A percentile compares a stretch with the other conserved stretches of the same genome.
Conservation (phyloP, 1,140 invertebrate species). For the Periplaneta americana region DNA sequence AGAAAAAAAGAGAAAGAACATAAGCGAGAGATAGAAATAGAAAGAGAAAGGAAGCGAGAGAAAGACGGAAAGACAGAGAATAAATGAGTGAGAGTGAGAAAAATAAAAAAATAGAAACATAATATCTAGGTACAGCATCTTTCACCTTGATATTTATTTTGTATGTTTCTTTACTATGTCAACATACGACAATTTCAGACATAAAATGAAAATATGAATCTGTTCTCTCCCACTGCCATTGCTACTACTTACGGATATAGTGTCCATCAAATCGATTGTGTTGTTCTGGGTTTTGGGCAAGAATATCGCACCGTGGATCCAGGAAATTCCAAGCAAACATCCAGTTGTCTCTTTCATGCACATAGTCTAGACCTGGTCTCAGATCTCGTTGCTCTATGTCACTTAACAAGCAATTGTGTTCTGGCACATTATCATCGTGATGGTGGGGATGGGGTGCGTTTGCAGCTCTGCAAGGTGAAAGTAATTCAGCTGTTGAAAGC, state of each 20-base stretch:
- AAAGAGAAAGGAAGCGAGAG: no score
- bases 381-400: conserved; percentile 63
- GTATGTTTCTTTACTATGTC: no score
- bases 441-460: not conserved
- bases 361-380: conserved; percentile 57
- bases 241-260: not conserved
- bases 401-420: conserved; percentile 56
- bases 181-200: no score
- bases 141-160: no score
- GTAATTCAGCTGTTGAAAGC: not conserved
- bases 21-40: no score
- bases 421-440: not conserved
- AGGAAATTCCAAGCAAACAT: conserved; percentile 58
- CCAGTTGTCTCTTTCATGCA: conserved; percentile 50
- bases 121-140: no score
- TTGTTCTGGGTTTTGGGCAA: not conserved
- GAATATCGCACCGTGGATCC: conserved; percentile 35
- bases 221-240: no score
- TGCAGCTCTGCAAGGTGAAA: not conserved
- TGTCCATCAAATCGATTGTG: not conserved
- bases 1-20: no score
- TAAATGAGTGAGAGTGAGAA: no score
- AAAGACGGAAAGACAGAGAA: no score
- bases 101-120: no score
- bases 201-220: no score